Base-by-base conservation (phyloP, 1,140 invertebrate species). In the Halictus rubicundus region DNA sequence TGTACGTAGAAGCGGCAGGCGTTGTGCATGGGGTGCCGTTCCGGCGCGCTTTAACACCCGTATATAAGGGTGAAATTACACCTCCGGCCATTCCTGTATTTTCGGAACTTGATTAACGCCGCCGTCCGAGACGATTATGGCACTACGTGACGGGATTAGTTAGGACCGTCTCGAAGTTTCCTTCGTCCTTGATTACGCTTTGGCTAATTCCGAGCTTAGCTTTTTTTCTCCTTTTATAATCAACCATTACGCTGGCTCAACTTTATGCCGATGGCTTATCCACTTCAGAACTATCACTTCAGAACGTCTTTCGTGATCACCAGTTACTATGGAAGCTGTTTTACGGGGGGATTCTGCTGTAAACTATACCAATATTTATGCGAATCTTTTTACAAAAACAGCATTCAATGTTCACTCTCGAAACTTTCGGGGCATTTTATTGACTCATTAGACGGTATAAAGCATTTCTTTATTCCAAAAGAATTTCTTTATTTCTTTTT, bases 81-180 rank as follows among this genome's bases (percentile, higher is more conserved):
- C 78, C 86, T 81, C 85, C 76, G 79, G 78, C 84, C 80, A 87
- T 87, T 87, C 78, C 76, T 82, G 88, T 84, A 87, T 89, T 89
- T 89, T 88, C 83, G 78, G 85, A 89, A 89, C 88, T 89, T 89
- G 85, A 89, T 89, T 88, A 89, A 87, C 83, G 81, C 60, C 68
- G 71, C 71, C 84, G 77, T 80, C 83, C 81, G 54, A 82, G 71
- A 84, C 85, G 85, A 87, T 87, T 87, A 87, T 87, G 70, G 74
- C 78, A 68, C 52, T 81, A 76, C 81, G 81, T 73, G 81, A 83
- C 73, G 73, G 74, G 85, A 87, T 84, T 87, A 87, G 85, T 83
- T 75, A 42, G 71, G 64, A 37, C 59, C 83, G 74, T 71, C 84
- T 21, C 49, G 63, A 81, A 84, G 57, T 81, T 57, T 68, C 42